Conservation (phyloP, 2,113 vertebrate genomes). For the Nothoprocta perdicaria region DNA sequence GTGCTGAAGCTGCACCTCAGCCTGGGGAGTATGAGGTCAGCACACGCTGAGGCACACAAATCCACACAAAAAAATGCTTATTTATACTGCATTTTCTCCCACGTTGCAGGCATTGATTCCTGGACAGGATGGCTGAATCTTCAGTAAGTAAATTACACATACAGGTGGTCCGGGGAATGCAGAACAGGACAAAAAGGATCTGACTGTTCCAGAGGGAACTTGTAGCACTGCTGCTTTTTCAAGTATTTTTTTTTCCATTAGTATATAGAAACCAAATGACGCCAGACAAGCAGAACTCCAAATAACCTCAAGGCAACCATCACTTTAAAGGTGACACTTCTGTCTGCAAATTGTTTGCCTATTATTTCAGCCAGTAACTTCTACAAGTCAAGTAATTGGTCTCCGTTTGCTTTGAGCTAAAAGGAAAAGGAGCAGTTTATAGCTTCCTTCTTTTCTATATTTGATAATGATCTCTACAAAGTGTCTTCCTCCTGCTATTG, state of each 20-base stretch:
- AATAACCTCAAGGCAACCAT: not conserved
- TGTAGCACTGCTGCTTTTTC: not conserved
- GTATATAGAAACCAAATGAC: not conserved
- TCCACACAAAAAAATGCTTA: not conserved
- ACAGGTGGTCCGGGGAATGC: not conserved
- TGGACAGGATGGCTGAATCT: not conserved
- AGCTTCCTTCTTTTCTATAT: not conserved
- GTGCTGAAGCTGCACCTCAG: not conserved
- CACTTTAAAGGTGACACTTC: conserved; percentile 15
- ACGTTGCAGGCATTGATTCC: not conserved
- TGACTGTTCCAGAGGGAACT: not conserved
- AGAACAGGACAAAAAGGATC: not conserved
- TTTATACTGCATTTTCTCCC: not conserved
- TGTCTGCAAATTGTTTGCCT: conserved; percentile 14
- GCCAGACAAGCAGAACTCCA: not conserved
- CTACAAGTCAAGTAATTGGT: conserved; percentile 5
- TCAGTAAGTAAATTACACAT: not conserved
- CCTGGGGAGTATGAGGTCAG: not conserved
- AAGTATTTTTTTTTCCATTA: conserved; percentile 30
- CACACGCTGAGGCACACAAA: not conserved
- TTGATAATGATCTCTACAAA: not conserved
- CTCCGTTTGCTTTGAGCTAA: conserved; percentile 3
- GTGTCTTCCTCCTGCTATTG: not conserved
- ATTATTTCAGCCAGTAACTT: not conserved
- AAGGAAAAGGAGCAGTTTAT: not conserved